These are phyloP conservation scores for Ptyas mucosa DNA, from an alignment of 2,113 vertebrate species.

Conservation along the genomic window DNA sequence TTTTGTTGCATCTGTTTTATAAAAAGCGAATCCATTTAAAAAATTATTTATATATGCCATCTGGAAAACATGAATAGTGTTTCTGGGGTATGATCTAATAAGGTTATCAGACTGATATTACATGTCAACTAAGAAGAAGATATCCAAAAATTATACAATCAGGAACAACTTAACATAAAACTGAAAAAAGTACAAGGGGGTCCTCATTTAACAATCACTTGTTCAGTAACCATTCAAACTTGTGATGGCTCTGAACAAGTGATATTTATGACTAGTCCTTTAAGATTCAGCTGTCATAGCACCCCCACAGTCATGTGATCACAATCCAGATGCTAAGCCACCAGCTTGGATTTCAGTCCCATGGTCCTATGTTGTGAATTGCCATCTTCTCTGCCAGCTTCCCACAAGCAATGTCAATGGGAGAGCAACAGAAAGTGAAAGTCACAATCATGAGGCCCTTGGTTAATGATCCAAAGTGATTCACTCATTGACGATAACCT, in stretches of 20 bases:
- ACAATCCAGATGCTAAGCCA: not conserved
- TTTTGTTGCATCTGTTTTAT: not conserved
- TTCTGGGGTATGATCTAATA: not conserved
- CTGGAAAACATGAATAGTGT: not conserved
- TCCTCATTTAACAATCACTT: not conserved
- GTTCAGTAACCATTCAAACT: not conserved
- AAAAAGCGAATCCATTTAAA: not conserved
- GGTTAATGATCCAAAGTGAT: too few species aligned
- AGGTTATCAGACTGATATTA: not conserved
- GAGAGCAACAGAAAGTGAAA: too few species aligned
- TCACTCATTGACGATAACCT: too few species aligned
- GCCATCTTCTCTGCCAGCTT: too few species aligned
- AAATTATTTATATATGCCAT: not conserved
- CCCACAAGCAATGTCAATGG: too few species aligned
- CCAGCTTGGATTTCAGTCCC: not conserved
- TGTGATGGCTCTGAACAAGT: not conserved
- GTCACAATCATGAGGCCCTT: too few species aligned
- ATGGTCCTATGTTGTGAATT: too few species aligned
- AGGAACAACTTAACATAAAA: not conserved
- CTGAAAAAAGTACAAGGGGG: not conserved
- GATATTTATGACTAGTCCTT: not conserved
- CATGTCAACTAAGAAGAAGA: not conserved
- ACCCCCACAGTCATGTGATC: too few species aligned
- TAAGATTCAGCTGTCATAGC: too few species aligned
- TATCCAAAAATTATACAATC: not conserved